Conservation (phyloP, 2,113 vertebrate genomes). For the Bubo scandiacus region DNA sequence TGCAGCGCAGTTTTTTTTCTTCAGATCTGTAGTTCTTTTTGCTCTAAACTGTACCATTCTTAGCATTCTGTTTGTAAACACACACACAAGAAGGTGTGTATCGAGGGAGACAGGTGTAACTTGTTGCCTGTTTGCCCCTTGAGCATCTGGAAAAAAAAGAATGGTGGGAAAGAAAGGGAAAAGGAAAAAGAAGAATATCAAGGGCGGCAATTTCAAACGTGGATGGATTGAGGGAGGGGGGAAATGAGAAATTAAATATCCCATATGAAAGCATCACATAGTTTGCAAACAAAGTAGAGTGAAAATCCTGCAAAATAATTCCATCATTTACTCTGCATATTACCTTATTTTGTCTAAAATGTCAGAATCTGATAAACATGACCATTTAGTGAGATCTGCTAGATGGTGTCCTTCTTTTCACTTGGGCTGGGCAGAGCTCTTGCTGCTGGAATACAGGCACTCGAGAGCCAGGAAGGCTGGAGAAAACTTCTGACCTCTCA, state of each 20-base stretch:
- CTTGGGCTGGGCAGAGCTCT: background rate
- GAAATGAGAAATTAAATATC: background rate
- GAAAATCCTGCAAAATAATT: background rate
- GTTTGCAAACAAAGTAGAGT: background rate
- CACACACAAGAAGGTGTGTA: background rate
- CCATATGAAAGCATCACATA: background rate
- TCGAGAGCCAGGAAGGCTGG: background rate
- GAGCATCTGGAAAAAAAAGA: background rate
- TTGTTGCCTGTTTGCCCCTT: background rate
- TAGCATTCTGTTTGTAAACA: background rate
- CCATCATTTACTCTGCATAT: background rate
- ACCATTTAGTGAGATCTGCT: background rate
- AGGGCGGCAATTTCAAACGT: background rate
- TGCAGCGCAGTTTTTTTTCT: slow-evolving; percentile 25
- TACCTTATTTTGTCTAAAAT: background rate
- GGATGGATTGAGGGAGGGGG: background rate
- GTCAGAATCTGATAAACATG: background rate
- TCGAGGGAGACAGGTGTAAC: background rate
- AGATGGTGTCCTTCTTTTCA: background rate
- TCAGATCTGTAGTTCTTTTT: background rate
- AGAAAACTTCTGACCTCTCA: background rate
- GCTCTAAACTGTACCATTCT: background rate
- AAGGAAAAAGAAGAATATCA: background rate
- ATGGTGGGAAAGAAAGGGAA: background rate
- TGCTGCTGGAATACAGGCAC: background rate